Conservation (phyloP, 1,140 invertebrate species). For the Drosophila mauritiana region DNA sequence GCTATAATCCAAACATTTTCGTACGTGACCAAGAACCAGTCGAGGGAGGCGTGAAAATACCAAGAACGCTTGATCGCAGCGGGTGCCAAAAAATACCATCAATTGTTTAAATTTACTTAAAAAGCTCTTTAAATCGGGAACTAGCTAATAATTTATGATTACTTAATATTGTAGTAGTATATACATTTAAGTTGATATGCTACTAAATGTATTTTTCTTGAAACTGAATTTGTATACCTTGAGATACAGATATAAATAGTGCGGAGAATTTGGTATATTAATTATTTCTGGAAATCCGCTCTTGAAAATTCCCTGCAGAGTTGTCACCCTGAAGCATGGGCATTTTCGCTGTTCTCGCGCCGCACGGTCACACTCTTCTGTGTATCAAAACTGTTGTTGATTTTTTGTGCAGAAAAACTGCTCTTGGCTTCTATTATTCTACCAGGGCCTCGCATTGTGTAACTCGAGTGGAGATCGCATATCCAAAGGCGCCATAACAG, state of each 20-base stretch:
- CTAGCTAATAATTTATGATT: no score
- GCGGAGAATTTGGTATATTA: no score
- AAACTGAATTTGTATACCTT: no score
- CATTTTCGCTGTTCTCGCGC: neutral
- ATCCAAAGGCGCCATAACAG: neutral
- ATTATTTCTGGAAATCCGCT: no score
- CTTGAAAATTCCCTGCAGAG: no score
- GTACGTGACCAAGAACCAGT: conserved; percentile 32
- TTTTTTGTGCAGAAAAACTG: conserved; percentile 64
- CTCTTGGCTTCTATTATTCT: conserved; percentile 35
- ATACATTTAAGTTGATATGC: no score
- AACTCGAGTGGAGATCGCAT: conserved; percentile 8
- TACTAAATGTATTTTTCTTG: no score
- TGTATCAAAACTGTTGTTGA: conserved; percentile 70
- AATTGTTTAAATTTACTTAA: no score
- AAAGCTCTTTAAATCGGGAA: no score
- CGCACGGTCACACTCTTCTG: conserved; percentile 34
- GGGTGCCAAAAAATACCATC: no score
- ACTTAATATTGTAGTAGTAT: no score
- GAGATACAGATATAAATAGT: no score
- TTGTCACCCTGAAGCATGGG: neutral
- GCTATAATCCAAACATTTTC: conserved; percentile 16
- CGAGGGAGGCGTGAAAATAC: neutral
- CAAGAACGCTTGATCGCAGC: neutral
- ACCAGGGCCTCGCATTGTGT: conserved; percentile 7